Percentiles rank a stretch among this genome's conserved stretches.
phyloP scores from a whole-genome alignment of 2,113 vertebrate genomes.

The Ctenomys sociabilis region DNA sequence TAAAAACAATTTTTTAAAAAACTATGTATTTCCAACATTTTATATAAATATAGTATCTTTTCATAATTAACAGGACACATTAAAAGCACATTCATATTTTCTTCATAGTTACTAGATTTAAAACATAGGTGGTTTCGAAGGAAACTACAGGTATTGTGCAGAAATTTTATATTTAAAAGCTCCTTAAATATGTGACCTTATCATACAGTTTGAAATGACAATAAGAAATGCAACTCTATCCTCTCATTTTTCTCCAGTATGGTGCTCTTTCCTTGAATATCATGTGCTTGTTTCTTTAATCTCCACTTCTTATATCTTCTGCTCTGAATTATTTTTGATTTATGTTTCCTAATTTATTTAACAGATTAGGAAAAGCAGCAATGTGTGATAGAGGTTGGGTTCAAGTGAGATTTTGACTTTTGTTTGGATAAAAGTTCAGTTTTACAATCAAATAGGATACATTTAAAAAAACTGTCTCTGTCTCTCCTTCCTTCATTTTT shows the following conservation, averaged over 20 bases:
- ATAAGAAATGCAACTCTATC: not conserved
- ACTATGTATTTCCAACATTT: not conserved
- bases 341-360: not conserved
- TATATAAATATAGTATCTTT: not conserved
- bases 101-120: not conserved
- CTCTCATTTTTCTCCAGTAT: not conserved
- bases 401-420: constrained; percentile 30
- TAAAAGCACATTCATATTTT: not conserved
- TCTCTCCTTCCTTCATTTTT: not conserved
- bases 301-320: not conserved
- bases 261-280: not conserved
- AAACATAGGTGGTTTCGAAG: not conserved
- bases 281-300: not conserved
- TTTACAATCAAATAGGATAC: constrained; percentile 64
- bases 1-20: not conserved
- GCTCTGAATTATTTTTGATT: not conserved
- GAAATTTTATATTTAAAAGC: not conserved
- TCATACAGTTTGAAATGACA: not conserved
- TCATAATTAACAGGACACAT: not conserved
- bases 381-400: not conserved
- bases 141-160: not conserved
- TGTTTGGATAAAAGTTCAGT: constrained; percentile 62
- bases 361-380: not conserved
- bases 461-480: not conserved
- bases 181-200: not conserved